Evolutionary conservation across 2,113 vertebrate species (phyloP).

Genomic region (Miniopterus natalensis): DNA sequence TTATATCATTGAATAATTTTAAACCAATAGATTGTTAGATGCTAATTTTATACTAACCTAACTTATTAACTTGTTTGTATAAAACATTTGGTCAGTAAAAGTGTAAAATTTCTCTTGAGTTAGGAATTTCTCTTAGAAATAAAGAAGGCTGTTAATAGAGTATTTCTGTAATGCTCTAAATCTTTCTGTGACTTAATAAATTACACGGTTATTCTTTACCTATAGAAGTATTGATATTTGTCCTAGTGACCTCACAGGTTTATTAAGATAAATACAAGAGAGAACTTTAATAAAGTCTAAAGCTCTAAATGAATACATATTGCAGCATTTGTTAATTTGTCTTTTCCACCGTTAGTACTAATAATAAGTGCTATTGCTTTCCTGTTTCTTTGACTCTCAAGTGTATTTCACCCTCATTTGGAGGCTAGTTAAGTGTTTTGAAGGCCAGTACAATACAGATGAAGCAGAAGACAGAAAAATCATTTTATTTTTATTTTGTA

Average conservation of each 20-base stretch:
- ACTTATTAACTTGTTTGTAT: slow-evolving; percentile 1
- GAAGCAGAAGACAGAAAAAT: neutral
- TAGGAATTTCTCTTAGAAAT: slow-evolving; percentile 52
- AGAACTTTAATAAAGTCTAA: neutral
- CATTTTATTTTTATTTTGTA: slow-evolving; percentile 54
- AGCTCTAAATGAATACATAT: neutral
- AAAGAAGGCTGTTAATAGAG: neutral
- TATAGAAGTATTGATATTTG: slow-evolving; percentile 14
- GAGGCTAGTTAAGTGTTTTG: neutral
- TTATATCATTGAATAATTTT: slow-evolving; percentile 33
- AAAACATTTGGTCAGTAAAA: neutral
- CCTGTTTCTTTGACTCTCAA: neutral
- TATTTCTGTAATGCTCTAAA: slow-evolving; percentile 19
- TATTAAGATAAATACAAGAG: neutral
- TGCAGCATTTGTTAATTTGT: neutral
- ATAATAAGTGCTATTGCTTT: neutral
- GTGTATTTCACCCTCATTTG: neutral
- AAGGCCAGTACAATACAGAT: neutral
- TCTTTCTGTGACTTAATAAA: slow-evolving; percentile 39
- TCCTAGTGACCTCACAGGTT: neutral
- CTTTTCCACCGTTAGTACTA: neutral
- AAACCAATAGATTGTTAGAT: slow-evolving; percentile 18
- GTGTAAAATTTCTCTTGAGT: slow-evolving; percentile 40
- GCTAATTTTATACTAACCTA: slow-evolving; percentile 1
- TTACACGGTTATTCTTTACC: neutral